Base-by-base conservation (phyloP, 2,888 invertebrate species). In the Fissipunctia ypsillon region DNA sequence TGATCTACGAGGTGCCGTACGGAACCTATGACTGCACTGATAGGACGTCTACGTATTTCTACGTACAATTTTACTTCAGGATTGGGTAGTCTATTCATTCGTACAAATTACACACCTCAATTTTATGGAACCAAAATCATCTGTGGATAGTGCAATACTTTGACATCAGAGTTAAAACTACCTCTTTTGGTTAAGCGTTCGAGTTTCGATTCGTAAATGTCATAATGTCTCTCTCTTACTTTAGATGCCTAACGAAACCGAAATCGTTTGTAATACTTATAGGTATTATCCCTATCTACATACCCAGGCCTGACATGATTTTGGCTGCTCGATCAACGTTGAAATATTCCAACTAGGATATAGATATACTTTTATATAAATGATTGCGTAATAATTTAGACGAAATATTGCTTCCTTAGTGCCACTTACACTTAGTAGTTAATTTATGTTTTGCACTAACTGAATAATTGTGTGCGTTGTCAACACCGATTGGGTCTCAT, bases 291-390 rank as follows among this genome's bases (percentile, higher is more conserved):
- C 10, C 50, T 41, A 52, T 10, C 6, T 64, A n/a, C n/a, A n/a
- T n/a, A 41, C 35, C 19, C 38, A 79, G 25, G 45, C 28, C 50
- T 57, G 45, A 54, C 19, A 56, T 75, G 48, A 52, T 66, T 75
- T 76, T 76, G 81, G 70, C 77, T 76, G 61, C 60, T 48, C 52
- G 28, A 66, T 70, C 41, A 61, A 61, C 56, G 43, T 28, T 61
- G n/a, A 66, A 56, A 66, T 69, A 60, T 61, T 60, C 50, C 50
- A 35, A 74, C 28, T 41, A 60, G 14, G 19, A 57, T 76, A 66
- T 81, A 65, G 56, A 64, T 80, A 80, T 16, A 69, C 19, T 31
- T 41, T 35, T 59, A 56, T 35, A 56, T 56, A 59, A 80, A 56
- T 56, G 22, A 35, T 65, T 38, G 54, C 31, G 45, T 57, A 28